Evolutionary conservation across 2,797 vertebrate species (phyloP).

Genomic region (Chloroceryle amazona): DNA sequence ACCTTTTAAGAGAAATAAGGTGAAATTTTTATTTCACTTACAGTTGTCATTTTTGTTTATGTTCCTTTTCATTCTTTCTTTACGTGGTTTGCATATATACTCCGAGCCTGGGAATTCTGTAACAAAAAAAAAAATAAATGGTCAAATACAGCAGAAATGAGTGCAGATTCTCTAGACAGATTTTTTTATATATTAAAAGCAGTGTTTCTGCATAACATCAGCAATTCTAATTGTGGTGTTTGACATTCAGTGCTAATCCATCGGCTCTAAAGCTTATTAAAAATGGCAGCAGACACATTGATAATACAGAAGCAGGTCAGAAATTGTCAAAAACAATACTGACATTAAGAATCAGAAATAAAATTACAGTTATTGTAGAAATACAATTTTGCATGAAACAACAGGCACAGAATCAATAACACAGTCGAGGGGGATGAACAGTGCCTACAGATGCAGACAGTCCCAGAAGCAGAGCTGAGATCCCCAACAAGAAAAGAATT

Average conservation of each 20-base stretch:
- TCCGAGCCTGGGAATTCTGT: conserved; percentile 6
- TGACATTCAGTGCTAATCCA: conserved; percentile 77
- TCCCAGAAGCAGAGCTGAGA: conserved; percentile 19
- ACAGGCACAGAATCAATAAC: conserved; percentile 49
- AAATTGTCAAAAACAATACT: conserved; percentile 56
- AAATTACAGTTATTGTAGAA: conserved; percentile 55
- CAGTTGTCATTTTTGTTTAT: conserved; percentile 50
- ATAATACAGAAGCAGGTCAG: conserved; percentile 15
- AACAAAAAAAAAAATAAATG: conserved; percentile 15
- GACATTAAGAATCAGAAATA: conserved; percentile 43
- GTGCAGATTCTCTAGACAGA: background rate
- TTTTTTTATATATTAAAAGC: conserved; percentile 16
- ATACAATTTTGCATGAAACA: conserved; percentile 34
- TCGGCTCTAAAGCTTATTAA: conserved; percentile 70
- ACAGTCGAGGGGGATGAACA: background rate
- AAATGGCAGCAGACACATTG: conserved; percentile 52
- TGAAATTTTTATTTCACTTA: conserved; percentile 59
- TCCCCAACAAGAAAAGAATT: background rate
- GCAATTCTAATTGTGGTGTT: conserved; percentile 68
- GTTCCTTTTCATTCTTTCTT: conserved; percentile 42
- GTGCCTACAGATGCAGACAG: background rate
- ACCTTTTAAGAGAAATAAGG: conserved; percentile 41
- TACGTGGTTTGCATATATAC: background rate
- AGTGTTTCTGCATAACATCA: conserved; percentile 59
- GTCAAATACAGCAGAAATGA: conserved; percentile 42